These are phyloP conservation scores for Coptodon bakossiorum DNA, from an alignment of 2,113 vertebrate genomes.

Conservation along the genomic window DNA sequence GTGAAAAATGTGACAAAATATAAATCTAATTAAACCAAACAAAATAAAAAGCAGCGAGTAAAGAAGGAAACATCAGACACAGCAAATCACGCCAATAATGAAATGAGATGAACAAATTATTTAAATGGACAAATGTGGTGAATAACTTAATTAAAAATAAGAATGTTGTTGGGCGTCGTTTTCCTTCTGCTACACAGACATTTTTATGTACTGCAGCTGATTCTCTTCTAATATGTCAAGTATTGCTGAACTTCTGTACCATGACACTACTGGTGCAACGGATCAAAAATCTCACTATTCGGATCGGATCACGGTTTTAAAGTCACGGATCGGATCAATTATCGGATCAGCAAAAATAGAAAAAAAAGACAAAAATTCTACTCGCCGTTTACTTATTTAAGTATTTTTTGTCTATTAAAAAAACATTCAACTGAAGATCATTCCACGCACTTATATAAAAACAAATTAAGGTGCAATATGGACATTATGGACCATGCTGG, in stretches of 20 bases:
- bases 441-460: too few relatives aligned
- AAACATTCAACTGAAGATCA: too few relatives aligned
- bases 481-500: too few relatives aligned
- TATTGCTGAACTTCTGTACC: background rate
- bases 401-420: too few relatives aligned
- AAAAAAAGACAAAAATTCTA: too few relatives aligned
- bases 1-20: background rate
- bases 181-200: background rate
- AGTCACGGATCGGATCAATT: too few relatives aligned
- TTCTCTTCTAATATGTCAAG: background rate
- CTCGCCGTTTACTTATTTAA: too few relatives aligned
- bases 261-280: too few relatives aligned
- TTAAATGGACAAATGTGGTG: background rate
- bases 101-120: background rate
- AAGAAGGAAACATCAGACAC: background rate
- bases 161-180: background rate
- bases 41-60: background rate
- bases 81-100: background rate
- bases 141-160: background rate
- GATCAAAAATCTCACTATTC: too few relatives aligned
- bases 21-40: background rate
- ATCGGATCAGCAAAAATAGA: too few relatives aligned
- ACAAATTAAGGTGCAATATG: too few relatives aligned
- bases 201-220: background rate
- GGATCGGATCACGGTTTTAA: too few relatives aligned